Percentiles rank a stretch among this genome's conserved stretches.
These are phyloP conservation scores for Kryptolebias ocellatus DNA, from an alignment of 2,797 vertebrate genomes.

Conservation along the genomic window DNA sequence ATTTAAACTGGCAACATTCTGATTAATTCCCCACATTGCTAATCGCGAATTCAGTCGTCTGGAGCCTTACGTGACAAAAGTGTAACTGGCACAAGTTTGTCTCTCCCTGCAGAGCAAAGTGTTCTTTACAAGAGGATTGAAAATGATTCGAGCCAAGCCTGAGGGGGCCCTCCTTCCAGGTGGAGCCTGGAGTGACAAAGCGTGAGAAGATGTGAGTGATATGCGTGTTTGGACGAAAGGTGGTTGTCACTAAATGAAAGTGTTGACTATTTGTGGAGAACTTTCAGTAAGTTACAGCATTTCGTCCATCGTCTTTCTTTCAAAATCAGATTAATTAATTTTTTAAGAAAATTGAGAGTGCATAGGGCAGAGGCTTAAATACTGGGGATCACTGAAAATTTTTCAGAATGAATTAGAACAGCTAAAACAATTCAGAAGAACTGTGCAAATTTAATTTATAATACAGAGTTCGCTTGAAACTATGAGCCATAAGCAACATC, in stretches of 20 bases:
- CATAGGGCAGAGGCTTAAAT: background rate
- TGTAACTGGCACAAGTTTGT: conserved; percentile 46
- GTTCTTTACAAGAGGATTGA: conserved; percentile 40
- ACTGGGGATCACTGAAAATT: too few species aligned
- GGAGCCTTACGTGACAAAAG: conserved; percentile 25
- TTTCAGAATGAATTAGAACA: too few species aligned
- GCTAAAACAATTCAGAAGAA: too few species aligned
- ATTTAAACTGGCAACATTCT: conserved; percentile 21
- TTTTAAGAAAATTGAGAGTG: background rate
- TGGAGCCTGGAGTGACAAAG: conserved; percentile 8
- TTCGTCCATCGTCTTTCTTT: too few species aligned
- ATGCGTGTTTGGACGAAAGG: conserved; percentile 21
- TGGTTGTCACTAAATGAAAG: conserved; percentile 23
- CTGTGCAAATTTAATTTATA: too few species aligned
- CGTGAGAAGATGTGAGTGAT: background rate
- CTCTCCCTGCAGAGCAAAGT: conserved; percentile 38
- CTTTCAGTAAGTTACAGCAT: conserved; percentile 10
- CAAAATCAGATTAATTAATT: too few species aligned
- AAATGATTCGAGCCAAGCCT: conserved; percentile 34
- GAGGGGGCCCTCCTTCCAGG: conserved; percentile 40
- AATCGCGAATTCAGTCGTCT: conserved; percentile 28
- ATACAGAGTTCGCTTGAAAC: background rate
- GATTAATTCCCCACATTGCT: conserved; percentile 33
- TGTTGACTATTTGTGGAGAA: conserved; percentile 25
- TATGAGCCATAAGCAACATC: background rate